These are phyloP conservation scores for Corythornis cristatus DNA, from an alignment of 2,113 vertebrate species.

Conservation along the genomic window DNA sequence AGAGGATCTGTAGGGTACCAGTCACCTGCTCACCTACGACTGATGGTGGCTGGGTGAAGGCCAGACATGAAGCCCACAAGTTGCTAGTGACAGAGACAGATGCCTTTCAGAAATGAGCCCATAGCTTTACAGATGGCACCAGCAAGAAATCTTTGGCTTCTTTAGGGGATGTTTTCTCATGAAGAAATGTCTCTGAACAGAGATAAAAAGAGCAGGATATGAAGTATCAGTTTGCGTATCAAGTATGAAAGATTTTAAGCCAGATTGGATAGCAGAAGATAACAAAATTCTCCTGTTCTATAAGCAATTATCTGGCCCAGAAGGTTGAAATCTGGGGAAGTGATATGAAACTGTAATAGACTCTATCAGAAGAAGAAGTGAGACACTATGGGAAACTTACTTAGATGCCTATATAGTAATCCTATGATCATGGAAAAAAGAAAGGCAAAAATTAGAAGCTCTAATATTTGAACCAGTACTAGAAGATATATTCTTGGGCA, in stretches of 20 bases:
- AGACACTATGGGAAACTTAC: background rate
- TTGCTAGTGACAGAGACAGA: conserved; percentile 43
- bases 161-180: background rate
- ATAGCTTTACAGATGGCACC: conserved; percentile 49
- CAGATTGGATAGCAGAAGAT: background rate
- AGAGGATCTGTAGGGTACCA: background rate
- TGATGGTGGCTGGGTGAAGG: conserved; percentile 8
- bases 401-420: background rate
- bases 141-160: conserved; percentile 49
- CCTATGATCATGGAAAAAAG: background rate
- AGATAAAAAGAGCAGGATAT: conserved; percentile 4
- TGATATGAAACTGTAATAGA: conserved; percentile 29
- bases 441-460: background rate
- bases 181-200: conserved; percentile 1
- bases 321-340: conserved; percentile 45
- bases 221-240: conserved; percentile 35
- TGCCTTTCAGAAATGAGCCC: background rate
- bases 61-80: background rate
- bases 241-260: conserved; percentile 11
- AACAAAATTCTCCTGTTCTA: background rate
- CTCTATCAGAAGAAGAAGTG: conserved; percentile 1
- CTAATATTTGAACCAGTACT: background rate
- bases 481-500: background rate
- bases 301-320: conserved; percentile 37
- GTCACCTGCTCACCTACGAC: background rate